Percentiles rank a stretch among this genome's conserved stretches.
These are phyloP conservation scores for Cephalopachus bancanus DNA, from an alignment of 2,797 vertebrate species.

Conservation along the genomic window DNA sequence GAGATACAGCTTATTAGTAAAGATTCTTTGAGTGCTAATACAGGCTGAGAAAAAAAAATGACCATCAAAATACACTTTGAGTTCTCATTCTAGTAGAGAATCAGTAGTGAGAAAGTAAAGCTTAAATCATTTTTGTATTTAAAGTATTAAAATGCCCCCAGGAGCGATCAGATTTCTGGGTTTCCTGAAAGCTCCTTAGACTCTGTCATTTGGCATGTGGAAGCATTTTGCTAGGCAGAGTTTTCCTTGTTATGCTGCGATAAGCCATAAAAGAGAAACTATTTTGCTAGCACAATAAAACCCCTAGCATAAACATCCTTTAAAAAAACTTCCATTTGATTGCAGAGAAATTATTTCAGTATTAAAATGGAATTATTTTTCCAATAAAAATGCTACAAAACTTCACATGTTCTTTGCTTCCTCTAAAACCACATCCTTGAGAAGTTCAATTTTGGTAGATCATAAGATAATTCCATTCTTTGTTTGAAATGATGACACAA, in stretches of 20 bases:
- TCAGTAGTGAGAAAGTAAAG: conserved; percentile 36
- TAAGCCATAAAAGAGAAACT: conserved; percentile 58
- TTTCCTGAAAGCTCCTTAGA: conserved; percentile 60
- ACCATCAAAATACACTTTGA: conserved; percentile 48
- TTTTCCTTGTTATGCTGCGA: conserved; percentile 30
- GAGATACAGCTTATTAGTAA: conserved; percentile 70
- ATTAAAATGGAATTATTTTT: conserved; percentile 56
- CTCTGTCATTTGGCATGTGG: not conserved
- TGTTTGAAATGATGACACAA: not conserved
- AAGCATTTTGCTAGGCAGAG: conserved; percentile 39
- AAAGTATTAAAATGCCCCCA: conserved; percentile 66
- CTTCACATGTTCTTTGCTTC: conserved; percentile 45
- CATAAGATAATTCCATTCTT: not conserved
- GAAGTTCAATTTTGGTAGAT: not conserved
- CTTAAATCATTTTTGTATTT: conserved; percentile 57
- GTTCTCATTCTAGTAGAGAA: conserved; percentile 1
- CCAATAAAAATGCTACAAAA: conserved; percentile 1
- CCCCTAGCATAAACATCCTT: not conserved
- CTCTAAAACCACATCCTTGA: conserved; percentile 15
- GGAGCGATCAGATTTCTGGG: conserved; percentile 55
- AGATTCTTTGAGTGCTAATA: not conserved
- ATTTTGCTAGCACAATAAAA: conserved; percentile 71
- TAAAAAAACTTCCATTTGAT: conserved; percentile 62
- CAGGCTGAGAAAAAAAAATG: not conserved
- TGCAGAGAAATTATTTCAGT: conserved; percentile 66